Conservation (phyloP, 1,140 invertebrate genomes). For the Brachionus plicatilis region DNA sequence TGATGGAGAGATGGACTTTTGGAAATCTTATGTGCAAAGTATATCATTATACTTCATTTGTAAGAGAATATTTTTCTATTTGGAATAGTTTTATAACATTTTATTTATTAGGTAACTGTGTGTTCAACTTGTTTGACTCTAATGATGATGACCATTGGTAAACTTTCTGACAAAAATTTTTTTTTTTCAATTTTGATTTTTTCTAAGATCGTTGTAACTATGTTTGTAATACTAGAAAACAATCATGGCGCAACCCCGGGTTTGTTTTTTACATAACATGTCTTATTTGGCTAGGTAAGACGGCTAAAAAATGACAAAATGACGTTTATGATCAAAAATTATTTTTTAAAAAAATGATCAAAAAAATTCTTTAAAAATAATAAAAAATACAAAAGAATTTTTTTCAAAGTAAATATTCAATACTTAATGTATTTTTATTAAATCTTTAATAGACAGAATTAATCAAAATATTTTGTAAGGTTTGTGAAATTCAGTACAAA, state of each 20-base stretch:
- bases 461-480: too few species aligned
- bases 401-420: too few species aligned
- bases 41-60: slow-evolving; percentile 25
- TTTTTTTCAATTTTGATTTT: neutral
- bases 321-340: neutral
- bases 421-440: too few species aligned
- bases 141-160: slow-evolving; percentile 51
- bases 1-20: slow-evolving; percentile 3
- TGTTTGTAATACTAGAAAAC: slow-evolving; percentile 15
- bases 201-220: slow-evolving; percentile 3
- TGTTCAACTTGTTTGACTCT: slow-evolving; percentile 49
- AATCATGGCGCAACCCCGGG: neutral
- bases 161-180: neutral
- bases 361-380: neutral
- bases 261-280: slow-evolving; percentile 34
- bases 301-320: neutral
- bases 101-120: slow-evolving; percentile 46
- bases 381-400: too few species aligned
- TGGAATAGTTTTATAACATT: neutral
- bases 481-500: too few species aligned
- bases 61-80: neutral
- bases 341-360: too few species aligned
- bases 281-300: slow-evolving; percentile 14
- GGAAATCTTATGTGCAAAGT: slow-evolving; percentile 32
- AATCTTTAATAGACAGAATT: too few species aligned